Evolutionary conservation across 1,140 invertebrate species (phyloP).

Genomic region (Venturia canescens): DNA sequence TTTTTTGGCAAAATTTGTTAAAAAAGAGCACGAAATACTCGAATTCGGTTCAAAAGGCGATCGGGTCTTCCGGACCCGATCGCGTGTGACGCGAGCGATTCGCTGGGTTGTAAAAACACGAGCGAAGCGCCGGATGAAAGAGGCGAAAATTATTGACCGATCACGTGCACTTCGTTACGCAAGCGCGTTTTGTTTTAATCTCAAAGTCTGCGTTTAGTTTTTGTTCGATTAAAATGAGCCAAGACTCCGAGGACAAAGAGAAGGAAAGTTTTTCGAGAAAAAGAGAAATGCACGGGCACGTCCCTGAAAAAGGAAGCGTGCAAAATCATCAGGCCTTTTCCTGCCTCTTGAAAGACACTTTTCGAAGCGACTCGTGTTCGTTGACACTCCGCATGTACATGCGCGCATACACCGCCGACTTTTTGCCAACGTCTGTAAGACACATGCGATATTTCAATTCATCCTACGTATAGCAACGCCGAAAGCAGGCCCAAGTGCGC

Average conservation of each 20-base stretch:
- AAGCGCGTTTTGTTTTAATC: not conserved
- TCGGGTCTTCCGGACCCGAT: too few relatives aligned
- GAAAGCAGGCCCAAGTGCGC: not conserved
- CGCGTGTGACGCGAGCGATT: too few relatives aligned
- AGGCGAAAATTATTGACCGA: too few relatives aligned
- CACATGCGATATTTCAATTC: conserved; percentile 5
- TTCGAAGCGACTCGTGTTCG: not conserved
- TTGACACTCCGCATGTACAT: not conserved
- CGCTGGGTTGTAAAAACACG: too few relatives aligned
- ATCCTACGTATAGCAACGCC: not conserved
- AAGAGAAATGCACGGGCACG: not conserved
- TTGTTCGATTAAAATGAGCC: not conserved
- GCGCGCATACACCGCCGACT: not conserved
- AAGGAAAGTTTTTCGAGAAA: not conserved
- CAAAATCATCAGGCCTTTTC: not conserved
- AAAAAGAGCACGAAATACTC: too few relatives aligned
- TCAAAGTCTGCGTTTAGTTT: not conserved
- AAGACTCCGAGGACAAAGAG: not conserved
- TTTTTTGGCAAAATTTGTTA: too few relatives aligned
- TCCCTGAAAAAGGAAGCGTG: not conserved
- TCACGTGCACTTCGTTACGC: too few relatives aligned
- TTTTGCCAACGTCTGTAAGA: not conserved
- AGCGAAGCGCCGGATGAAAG: too few relatives aligned
- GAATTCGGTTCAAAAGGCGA: too few relatives aligned
- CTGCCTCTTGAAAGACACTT: not conserved